These are phyloP conservation scores for rat (Rattus norvegicus) DNA, from an alignment of 2,113 vertebrate species.

Conservation along the genomic window GRCr8 NC_086022.1:178814001-178814500, in stretches of 20 bases:
- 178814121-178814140: not conserved
- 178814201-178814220: not conserved
- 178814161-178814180: not conserved
- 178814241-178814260: not conserved
- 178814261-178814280: not conserved
- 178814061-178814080: not conserved
- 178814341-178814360: slow-evolving; percentile 11
- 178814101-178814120: too few species aligned
- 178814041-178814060: slow-evolving; percentile 9
- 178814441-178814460: slow-evolving; percentile 27
- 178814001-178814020: not conserved
- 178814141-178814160: not conserved
- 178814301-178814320: not conserved
- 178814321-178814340: not conserved
- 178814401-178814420: not conserved
- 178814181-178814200: not conserved
- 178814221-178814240: not conserved
- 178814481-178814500: not conserved
- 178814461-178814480: not conserved
- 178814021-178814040: not conserved
- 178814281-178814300: not conserved
- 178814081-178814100: not conserved
- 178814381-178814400: not conserved
- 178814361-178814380: not conserved
- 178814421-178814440: not conserved